Base-by-base conservation (phyloP, 2,797 vertebrate species). In the Ciconia nigra region DNA sequence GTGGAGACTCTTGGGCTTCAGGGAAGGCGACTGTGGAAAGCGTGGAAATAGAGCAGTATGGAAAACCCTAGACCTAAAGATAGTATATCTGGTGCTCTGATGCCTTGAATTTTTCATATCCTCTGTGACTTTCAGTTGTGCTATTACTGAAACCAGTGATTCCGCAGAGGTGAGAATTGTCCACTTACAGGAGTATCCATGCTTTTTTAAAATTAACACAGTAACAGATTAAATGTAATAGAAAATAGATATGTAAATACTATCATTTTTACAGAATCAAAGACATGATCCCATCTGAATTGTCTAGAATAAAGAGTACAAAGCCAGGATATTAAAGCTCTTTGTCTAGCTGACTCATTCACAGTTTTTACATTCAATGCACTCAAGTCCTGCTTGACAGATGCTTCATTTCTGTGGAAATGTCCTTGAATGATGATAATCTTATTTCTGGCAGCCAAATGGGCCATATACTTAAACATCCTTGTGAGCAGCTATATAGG, bases 401-500 rank as follows among this genome's bases (percentile, higher is more conserved):
- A 89, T 10, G 21, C 29, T 73, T 94, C 55, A 51, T 95, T 96
- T 90, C 85, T 71, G 31, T 94, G 85, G 71, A 87, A 96, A 67
- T 61, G 87, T 79, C 92, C 87, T 91, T 91, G 91, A 96, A 91
- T 91, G 66, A 61, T 66, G 92, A 96, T 96, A 49, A 72, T 70
- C 95, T 96, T 67, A 58, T 95, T 97, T 96, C 94, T 97, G 93
- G 89, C 79, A 81, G 90, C 79, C 79, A 90, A 93, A 96, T 83
- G 62, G 82, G 52, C 90, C 51, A 8, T 93, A 73, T 22, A 65
- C 80, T 83, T 73, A 52, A 61, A 24, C 14, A 51, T 79, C 49
- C 44, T 59, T 86, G 73, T 73, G 61, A 90, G 72, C 92, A 80
- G 85, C 76, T 96, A 57, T 18, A 3, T 13, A 70, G 70, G 83